Conservation (phyloP, 2,888 invertebrate genomes). For the Pristionchus maxplancki region DNA sequence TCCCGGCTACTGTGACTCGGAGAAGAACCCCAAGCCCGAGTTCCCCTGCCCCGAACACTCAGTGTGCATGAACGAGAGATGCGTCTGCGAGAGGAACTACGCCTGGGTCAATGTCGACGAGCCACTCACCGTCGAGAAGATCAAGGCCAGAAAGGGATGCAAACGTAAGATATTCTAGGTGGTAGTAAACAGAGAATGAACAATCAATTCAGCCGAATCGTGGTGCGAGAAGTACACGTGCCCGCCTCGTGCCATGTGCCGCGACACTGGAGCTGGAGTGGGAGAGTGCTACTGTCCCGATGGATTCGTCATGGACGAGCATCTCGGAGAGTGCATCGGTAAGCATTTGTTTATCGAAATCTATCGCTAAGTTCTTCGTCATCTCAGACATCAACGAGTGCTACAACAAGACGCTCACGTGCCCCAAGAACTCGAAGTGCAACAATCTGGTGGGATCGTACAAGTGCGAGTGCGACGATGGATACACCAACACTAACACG, state of each 20-base stretch:
- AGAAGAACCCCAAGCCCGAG: not conserved
- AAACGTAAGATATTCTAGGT: not conserved
- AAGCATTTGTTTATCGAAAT: not conserved
- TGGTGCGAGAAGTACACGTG: slow-evolving; percentile 47
- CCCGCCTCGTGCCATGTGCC: slow-evolving; percentile 17
- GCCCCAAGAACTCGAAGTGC: slow-evolving; percentile 48
- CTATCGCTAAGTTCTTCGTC: too few relatives aligned
- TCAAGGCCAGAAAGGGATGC: slow-evolving; percentile 46
- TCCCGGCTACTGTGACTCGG: slow-evolving; percentile 40
- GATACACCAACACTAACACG: slow-evolving; percentile 35
- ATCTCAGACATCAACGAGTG: slow-evolving; percentile 69
- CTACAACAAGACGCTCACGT: slow-evolving; percentile 37
- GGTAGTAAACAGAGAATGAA: not conserved
- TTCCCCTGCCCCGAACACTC: slow-evolving; percentile 44
- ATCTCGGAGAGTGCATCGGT: slow-evolving; percentile 39
- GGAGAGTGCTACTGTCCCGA: slow-evolving; percentile 45
- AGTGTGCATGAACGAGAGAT: slow-evolving; percentile 11
- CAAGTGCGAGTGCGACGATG: slow-evolving; percentile 46
- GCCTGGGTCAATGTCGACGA: slow-evolving; percentile 37
- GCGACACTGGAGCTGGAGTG: slow-evolving; percentile 6
- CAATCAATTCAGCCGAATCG: not conserved
- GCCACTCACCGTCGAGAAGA: slow-evolving; percentile 50
- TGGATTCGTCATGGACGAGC: slow-evolving; percentile 19
- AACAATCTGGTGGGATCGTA: slow-evolving; percentile 34
- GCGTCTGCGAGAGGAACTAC: slow-evolving; percentile 40